phyloP scores from a whole-genome alignment of 2,113 vertebrate species.

The Vidua chalybeata region DNA sequence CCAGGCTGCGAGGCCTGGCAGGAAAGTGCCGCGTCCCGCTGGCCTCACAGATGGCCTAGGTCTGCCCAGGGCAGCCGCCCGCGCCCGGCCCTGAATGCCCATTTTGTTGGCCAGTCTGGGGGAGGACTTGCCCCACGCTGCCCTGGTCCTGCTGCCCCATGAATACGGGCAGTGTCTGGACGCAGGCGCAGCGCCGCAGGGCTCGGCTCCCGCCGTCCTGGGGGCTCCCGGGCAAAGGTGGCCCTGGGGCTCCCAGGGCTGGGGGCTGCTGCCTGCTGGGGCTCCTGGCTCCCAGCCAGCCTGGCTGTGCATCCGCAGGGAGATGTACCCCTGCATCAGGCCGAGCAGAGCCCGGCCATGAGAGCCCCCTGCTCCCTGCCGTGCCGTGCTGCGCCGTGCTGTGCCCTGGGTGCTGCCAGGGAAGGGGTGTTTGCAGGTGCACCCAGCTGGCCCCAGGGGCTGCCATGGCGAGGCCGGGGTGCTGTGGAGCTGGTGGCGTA shows the following conservation, averaged over 20 bases:
- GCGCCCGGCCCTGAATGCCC: background rate
- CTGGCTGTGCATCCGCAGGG: accelerated
- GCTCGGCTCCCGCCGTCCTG: accelerated
- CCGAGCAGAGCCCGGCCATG: accelerated
- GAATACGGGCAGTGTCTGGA: background rate
- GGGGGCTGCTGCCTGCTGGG: background rate
- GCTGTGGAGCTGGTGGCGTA: background rate
- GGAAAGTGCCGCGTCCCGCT: accelerated
- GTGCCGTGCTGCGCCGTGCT: background rate
- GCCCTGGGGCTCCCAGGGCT: background rate
- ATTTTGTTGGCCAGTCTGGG: background rate
- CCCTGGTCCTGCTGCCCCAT: background rate
- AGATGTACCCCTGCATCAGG: accelerated
- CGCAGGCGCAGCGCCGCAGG: accelerated
- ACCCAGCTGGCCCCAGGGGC: accelerated
- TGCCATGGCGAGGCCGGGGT: accelerated
- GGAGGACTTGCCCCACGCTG: background rate
- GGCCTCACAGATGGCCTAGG: background rate
- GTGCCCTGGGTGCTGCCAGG: accelerated
- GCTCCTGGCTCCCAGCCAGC: background rate
- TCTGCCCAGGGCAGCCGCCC: background rate
- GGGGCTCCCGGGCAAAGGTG: background rate
- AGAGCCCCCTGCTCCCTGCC: background rate
- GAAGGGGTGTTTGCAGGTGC: background rate
- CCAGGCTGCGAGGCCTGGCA: background rate